phyloP scores from a whole-genome alignment of 2,797 vertebrate species.

The Sardinella longiceps region DNA sequence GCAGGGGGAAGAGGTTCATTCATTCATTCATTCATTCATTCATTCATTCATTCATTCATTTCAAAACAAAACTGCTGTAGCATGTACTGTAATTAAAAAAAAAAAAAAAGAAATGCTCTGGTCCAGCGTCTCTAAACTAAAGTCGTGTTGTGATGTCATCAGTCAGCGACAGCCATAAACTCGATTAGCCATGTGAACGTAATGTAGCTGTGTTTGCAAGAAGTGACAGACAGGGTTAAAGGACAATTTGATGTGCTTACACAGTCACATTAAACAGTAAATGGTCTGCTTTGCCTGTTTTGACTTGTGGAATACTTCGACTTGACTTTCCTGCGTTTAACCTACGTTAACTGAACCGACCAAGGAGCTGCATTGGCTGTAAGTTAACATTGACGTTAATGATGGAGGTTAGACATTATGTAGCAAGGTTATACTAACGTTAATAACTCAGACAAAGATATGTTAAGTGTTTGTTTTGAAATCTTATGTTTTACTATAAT shows the following conservation, averaged over 20 bases:
- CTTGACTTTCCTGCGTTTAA: neutral
- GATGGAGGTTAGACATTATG: neutral
- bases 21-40: too few relatives aligned
- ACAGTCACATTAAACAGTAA: neutral
- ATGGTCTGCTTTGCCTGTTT: neutral
- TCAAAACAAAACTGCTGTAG: too few relatives aligned
- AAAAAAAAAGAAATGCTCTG: too few relatives aligned
- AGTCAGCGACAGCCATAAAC: neutral
- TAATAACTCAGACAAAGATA: neutral
- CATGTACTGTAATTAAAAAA: too few relatives aligned
- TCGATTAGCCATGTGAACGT: conserved; percentile 11
- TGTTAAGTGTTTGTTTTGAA: neutral
- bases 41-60: too few relatives aligned
- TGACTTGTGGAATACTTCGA: neutral
- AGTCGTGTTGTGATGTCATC: conserved; percentile 1
- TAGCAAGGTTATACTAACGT: neutral
- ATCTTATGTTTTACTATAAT: neutral
- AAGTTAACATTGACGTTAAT: neutral
- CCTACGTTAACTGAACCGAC: neutral
- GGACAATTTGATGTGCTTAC: neutral
- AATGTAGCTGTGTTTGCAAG: neutral
- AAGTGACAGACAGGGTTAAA: neutral
- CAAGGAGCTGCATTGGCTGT: neutral
- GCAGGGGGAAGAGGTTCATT: too few relatives aligned
- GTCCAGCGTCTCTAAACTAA: too few relatives aligned